phyloP scores from a whole-genome alignment of 2,888 invertebrate genomes.

The Mechanitis mazaeus region DNA sequence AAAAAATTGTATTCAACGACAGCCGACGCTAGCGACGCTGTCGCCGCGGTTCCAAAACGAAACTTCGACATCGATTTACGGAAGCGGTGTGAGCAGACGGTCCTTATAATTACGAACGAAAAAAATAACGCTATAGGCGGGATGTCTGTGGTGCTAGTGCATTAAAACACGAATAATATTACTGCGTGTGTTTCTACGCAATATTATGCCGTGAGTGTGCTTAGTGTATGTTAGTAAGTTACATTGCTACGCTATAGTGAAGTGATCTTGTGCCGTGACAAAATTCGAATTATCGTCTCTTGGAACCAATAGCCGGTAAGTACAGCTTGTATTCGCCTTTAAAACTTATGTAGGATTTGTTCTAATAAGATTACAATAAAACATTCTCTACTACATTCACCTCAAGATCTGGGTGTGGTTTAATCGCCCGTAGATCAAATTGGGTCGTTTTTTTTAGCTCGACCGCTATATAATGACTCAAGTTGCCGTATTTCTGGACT shows the following conservation, averaged over 20 bases:
- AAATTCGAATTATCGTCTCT: conserved; percentile 48
- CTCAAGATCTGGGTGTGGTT: conserved; percentile 64
- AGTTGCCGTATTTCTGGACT: conserved; percentile 37
- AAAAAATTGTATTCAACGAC: conserved; percentile 18
- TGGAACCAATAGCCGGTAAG: conserved; percentile 61
- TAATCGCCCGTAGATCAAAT: conserved; percentile 35
- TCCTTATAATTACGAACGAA: conserved; percentile 60
- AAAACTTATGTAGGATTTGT: conserved; percentile 41
- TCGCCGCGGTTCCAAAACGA: conserved; percentile 53
- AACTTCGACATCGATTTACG: conserved; percentile 71
- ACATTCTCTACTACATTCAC: conserved; percentile 22
- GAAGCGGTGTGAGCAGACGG: conserved; percentile 57
- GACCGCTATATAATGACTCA: conserved; percentile 32
- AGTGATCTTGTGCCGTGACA: conserved; percentile 61
- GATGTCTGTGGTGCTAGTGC: conserved; percentile 72
- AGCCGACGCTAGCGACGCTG: conserved; percentile 35
- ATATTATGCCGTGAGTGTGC: conserved; percentile 65
- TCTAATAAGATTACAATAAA: conserved; percentile 34
- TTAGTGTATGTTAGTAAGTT: conserved; percentile 56
- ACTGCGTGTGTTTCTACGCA: conserved; percentile 61
- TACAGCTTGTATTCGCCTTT: conserved; percentile 46
- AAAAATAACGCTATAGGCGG: conserved; percentile 60
- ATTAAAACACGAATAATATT: conserved; percentile 54
- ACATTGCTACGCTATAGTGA: conserved; percentile 51
- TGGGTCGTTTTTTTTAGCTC: conserved; percentile 54